A percentile compares a stretch with the other conserved stretches of the same genome.
These are phyloP conservation scores for Sparus aurata DNA, from an alignment of 2,797 vertebrate genomes.

Conservation along the genomic window DNA sequence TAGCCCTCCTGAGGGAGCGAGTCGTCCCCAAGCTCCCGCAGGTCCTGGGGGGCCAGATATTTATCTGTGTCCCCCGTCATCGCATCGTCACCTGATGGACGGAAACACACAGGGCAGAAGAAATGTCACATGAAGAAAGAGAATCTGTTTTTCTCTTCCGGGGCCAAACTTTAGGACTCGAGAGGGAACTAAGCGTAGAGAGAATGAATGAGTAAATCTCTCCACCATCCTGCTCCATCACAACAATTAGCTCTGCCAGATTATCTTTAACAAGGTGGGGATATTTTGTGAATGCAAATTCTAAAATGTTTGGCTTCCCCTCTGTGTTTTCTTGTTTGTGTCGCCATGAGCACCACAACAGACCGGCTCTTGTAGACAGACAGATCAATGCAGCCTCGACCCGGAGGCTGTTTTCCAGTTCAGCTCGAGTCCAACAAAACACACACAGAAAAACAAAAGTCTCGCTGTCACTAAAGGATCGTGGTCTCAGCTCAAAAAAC, in stretches of 20 bases:
- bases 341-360: conserved; percentile 28
- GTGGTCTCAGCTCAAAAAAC: conserved; percentile 38
- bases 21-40: conserved; percentile 96
- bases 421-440: conserved; percentile 37
- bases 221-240: neutral
- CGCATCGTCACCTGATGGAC: conserved; percentile 93
- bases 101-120: conserved; percentile 19
- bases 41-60: conserved; percentile 96
- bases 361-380: conserved; percentile 39
- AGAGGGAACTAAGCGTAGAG: neutral
- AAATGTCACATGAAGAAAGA: neutral
- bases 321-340: neutral
- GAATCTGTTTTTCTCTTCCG: no score
- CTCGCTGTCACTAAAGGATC: conserved; percentile 52
- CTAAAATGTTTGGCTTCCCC: neutral
- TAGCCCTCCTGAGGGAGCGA: conserved; percentile 97
- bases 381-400: conserved; percentile 65
- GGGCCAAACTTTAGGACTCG: neutral
- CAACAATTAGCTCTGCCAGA: neutral
- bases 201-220: conserved; percentile 1
- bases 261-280: neutral
- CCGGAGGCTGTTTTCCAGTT: conserved; percentile 67
- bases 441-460: conserved; percentile 54
- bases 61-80: conserved; percentile 98
- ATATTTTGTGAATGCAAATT: neutral